A percentile compares a stretch with the other conserved stretches of the same genome.
phyloP scores from a whole-genome alignment of 2,113 vertebrate species.

The Lamprotornis superbus region DNA sequence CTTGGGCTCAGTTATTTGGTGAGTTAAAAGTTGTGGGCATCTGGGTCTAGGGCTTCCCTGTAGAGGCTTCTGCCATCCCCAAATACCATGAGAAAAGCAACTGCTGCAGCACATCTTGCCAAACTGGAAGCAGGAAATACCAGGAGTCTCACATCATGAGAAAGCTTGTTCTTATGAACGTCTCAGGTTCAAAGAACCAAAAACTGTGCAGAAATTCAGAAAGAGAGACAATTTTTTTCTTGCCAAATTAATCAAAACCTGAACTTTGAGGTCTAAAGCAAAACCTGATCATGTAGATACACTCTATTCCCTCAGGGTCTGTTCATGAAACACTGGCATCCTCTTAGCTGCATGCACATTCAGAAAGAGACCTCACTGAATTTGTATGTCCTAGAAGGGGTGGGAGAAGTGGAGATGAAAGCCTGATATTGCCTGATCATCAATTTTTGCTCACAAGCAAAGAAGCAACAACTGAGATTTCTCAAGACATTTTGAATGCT shows the following conservation, averaged over 20 bases:
- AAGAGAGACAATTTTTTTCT: neutral
- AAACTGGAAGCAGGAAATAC: constrained; percentile 71
- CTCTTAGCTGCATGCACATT: neutral
- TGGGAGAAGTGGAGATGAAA: neutral
- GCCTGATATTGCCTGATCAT: neutral
- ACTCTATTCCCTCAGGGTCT: neutral
- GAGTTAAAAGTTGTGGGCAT: neutral
- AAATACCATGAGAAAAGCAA: constrained; percentile 38
- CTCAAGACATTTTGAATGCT: neutral
- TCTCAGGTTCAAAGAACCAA: constrained; percentile 14
- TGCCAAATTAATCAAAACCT: neutral
- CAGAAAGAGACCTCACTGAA: neutral
- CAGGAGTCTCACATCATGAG: constrained; percentile 67
- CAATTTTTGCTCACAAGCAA: neutral
- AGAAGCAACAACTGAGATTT: neutral
- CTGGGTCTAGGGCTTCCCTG: neutral
- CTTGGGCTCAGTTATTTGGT: neutral
- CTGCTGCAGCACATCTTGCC: neutral
- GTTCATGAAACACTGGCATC: neutral
- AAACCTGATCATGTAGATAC: neutral
- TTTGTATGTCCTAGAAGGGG: accelerated
- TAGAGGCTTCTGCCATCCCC: neutral
- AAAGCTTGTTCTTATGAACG: constrained; percentile 40
- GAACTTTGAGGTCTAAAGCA: neutral
- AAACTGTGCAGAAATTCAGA: constrained; percentile 7